Percentiles rank a stretch among this genome's conserved stretches.
Evolutionary conservation across 2,888 invertebrate genomes (phyloP).

Genomic region (Listrodromus nycthemerus): DNA sequence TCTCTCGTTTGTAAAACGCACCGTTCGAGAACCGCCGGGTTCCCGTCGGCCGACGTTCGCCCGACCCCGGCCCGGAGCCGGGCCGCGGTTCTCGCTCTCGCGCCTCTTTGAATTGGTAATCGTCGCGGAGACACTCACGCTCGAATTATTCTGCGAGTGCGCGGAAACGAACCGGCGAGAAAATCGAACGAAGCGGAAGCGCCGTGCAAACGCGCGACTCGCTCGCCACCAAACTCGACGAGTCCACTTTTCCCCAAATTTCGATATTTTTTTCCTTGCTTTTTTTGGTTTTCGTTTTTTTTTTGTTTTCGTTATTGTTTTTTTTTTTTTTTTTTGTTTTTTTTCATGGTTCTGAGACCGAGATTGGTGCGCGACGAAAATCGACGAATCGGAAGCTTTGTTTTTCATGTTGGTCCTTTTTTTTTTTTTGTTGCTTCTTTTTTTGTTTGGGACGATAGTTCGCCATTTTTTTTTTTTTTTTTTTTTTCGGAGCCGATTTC

Average conservation of each 20-base stretch:
- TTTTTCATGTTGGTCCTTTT: no score
- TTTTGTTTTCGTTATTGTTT: no score
- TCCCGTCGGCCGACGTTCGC: constrained; percentile 11
- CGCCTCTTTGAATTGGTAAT: constrained; percentile 71
- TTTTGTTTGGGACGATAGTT: no score
- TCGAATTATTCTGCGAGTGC: constrained; percentile 61
- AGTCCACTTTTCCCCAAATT: neutral
- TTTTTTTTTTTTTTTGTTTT: no score
- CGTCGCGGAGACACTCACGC: constrained; percentile 37
- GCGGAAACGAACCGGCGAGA: constrained; percentile 45
- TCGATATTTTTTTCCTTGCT: neutral
- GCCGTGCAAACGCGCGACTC: neutral
- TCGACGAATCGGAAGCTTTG: no score
- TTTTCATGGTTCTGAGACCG: no score
- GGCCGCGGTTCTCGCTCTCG: constrained; percentile 13
- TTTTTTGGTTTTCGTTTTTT: no score
- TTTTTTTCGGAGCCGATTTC: no score
- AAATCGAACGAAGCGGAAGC: neutral
- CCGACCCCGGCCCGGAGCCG: neutral
- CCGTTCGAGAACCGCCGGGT: constrained; percentile 18
- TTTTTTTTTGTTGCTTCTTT: no score
- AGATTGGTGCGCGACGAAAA: no score
- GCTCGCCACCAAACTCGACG: neutral
- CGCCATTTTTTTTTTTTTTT: no score
- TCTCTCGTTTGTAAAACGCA: constrained; percentile 53